Evolutionary conservation across 2,797 vertebrate genomes (phyloP).

Genomic region (Silurus lanzhouensis): DNA sequence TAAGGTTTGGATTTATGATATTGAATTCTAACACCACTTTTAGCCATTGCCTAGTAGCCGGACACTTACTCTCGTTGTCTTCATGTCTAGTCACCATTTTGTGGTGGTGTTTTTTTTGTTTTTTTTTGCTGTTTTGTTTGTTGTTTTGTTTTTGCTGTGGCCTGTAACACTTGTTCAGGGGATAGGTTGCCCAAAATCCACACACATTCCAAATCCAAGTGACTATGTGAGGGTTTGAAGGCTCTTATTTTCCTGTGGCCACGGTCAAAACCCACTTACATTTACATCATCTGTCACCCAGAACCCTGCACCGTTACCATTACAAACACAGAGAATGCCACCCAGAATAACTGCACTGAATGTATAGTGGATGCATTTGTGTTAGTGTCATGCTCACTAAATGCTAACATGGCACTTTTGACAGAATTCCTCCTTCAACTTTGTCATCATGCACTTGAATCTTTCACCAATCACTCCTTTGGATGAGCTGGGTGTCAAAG

Average conservation of each 20-base stretch:
- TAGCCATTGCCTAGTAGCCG: constrained; percentile 35
- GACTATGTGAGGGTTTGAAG: constrained; percentile 31
- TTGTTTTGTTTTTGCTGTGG: constrained; percentile 6
- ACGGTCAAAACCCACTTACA: constrained; percentile 39
- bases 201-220: neutral
- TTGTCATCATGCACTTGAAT: constrained; percentile 47
- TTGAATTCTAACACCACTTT: constrained; percentile 48
- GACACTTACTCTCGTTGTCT: constrained; percentile 38
- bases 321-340: constrained; percentile 9
- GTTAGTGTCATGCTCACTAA: constrained; percentile 41
- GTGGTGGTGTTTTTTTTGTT: neutral
- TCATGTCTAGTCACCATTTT: neutral
- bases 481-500: constrained; percentile 15
- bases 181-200: constrained; percentile 5
- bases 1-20: constrained; percentile 86
- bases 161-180: constrained; percentile 19
- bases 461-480: constrained; percentile 36
- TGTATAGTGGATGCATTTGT: constrained; percentile 44
- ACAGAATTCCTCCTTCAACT: constrained; percentile 33
- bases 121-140: neutral
- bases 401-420: constrained; percentile 43
- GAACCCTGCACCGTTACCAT: constrained; percentile 34
- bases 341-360: constrained; percentile 35
- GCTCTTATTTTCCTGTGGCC: constrained; percentile 38
- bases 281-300: constrained; percentile 33